phyloP scores from a whole-genome alignment of 2,888 invertebrate species.

The Herminia tarsipennalis region DNA sequence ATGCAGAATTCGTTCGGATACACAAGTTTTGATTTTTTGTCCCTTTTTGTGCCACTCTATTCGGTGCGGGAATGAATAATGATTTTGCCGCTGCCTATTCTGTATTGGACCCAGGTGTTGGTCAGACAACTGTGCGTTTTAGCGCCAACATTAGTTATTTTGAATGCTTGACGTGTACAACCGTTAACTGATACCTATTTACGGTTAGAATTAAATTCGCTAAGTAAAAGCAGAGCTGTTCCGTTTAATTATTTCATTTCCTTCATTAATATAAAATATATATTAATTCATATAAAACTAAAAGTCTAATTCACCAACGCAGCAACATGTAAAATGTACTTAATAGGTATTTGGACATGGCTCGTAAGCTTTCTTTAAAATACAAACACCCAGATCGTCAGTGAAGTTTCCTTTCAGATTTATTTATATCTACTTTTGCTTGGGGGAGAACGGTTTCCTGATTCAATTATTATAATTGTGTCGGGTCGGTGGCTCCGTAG shows the following conservation, averaged over 20 bases:
- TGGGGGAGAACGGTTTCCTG: conserved; percentile 69
- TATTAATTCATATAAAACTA: too few species aligned
- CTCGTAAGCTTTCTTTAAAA: conserved; percentile 53
- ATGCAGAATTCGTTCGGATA: conserved; percentile 41
- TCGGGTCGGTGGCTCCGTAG: conserved; percentile 37
- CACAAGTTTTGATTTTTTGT: conserved; percentile 44
- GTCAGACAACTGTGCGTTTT: conserved; percentile 27
- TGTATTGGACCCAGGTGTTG: conserved; percentile 50
- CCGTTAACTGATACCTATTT: too few species aligned
- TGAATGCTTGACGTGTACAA: conserved; percentile 25
- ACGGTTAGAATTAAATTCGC: too few species aligned
- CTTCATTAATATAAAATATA: too few species aligned
- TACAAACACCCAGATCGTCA: conserved; percentile 57
- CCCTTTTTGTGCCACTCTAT: conserved; percentile 37
- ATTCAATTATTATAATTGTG: conserved; percentile 77
- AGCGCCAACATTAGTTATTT: conserved; percentile 35
- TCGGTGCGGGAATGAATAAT: conserved; percentile 49
- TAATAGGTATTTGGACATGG: conserved; percentile 12
- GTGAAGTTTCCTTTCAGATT: conserved; percentile 63
- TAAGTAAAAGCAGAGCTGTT: too few species aligned
- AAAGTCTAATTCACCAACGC: too few species aligned
- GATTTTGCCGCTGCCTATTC: conserved; percentile 51
- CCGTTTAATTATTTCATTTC: too few species aligned
- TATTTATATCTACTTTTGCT: conserved; percentile 67
- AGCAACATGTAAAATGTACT: too few species aligned